Percentiles rank a stretch among this genome's conserved stretches.
These are phyloP conservation scores for Apotomis betuletana DNA, from an alignment of 2,888 invertebrate species.

Conservation along the genomic window DNA sequence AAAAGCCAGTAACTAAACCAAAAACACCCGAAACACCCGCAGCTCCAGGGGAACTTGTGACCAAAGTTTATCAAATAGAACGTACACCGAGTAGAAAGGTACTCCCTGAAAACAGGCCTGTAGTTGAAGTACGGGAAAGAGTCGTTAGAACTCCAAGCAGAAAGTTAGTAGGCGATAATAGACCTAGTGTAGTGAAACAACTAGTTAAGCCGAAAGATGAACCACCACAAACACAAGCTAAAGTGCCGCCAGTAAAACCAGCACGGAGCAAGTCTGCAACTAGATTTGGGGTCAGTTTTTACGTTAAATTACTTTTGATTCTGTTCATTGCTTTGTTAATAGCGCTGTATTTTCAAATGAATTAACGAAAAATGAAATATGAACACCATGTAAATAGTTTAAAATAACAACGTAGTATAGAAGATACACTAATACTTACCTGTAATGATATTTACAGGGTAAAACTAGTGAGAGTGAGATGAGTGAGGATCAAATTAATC, in stretches of 20 bases:
- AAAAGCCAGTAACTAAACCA: slow-evolving; percentile 54
- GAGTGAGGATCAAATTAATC: slow-evolving; percentile 77
- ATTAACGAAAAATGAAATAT: slow-evolving; percentile 54
- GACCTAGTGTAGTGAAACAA: slow-evolving; percentile 62
- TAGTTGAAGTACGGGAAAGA: slow-evolving; percentile 73
- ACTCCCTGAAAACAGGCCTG: slow-evolving; percentile 67
- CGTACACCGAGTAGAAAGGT: slow-evolving; percentile 75
- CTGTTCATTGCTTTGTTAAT: slow-evolving; percentile 73
- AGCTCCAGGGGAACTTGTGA: slow-evolving; percentile 68
- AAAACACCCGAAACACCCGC: slow-evolving; percentile 57
- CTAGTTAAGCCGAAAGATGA: slow-evolving; percentile 57
- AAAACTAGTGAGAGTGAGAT: slow-evolving; percentile 84
- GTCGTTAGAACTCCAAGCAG: slow-evolving; percentile 77
- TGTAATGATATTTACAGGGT: slow-evolving; percentile 79
- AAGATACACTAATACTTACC: slow-evolving; percentile 67
- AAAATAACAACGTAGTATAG: slow-evolving; percentile 55
- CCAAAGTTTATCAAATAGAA: slow-evolving; percentile 77
- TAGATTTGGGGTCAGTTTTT: slow-evolving; percentile 80
- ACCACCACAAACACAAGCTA: slow-evolving; percentile 64
- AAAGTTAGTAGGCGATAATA: slow-evolving; percentile 63
- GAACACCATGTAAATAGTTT: slow-evolving; percentile 59
- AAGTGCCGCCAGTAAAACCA: slow-evolving; percentile 76
- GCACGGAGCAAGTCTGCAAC: slow-evolving; percentile 79
- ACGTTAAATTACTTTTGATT: slow-evolving; percentile 69
- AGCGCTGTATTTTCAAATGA: slow-evolving; percentile 70